A percentile compares a stretch with the other conserved stretches of the same genome.
Evolutionary conservation across 2,888 invertebrate genomes (phyloP).

Genomic region (Noctuana brunneofusca): DNA sequence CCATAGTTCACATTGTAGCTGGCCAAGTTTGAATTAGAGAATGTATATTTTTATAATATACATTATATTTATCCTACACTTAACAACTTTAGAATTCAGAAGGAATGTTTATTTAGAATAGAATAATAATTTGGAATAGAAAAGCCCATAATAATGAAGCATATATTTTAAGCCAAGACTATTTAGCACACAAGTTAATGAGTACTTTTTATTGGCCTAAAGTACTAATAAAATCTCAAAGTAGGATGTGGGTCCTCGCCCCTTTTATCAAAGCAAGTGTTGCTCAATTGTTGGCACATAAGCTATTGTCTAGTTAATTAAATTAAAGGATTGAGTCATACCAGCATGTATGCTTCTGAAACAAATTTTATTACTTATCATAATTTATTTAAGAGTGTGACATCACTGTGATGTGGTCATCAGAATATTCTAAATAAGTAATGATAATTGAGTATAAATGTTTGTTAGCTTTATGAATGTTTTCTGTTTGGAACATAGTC

Average conservation of each 20-base stretch:
- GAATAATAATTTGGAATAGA: no score
- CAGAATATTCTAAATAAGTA: constrained; percentile 8
- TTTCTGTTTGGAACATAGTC: constrained; percentile 10
- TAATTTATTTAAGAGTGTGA: constrained; percentile 29
- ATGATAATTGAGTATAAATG: not conserved
- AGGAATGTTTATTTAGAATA: no score
- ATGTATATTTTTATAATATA: no score
- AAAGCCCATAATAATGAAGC: not conserved
- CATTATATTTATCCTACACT: no score
- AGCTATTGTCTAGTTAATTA: constrained; percentile 2
- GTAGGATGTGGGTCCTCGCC: constrained; percentile 14
- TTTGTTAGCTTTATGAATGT: not conserved
- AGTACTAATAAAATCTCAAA: not conserved
- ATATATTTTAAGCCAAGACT: not conserved
- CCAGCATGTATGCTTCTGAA: constrained; percentile 4
- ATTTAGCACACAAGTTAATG: not conserved
- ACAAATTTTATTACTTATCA: constrained; percentile 18
- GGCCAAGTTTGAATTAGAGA: no score
- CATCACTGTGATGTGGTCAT: constrained; percentile 25
- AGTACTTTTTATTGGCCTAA: not conserved
- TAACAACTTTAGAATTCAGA: no score
- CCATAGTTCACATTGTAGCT: no score
- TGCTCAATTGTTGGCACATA: not conserved
- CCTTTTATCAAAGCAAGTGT: constrained; percentile 1
- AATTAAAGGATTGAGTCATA: constrained; percentile 19